Conservation (phyloP, 1,140 invertebrate genomes). For the Panagrolaimus sp. region DNA sequence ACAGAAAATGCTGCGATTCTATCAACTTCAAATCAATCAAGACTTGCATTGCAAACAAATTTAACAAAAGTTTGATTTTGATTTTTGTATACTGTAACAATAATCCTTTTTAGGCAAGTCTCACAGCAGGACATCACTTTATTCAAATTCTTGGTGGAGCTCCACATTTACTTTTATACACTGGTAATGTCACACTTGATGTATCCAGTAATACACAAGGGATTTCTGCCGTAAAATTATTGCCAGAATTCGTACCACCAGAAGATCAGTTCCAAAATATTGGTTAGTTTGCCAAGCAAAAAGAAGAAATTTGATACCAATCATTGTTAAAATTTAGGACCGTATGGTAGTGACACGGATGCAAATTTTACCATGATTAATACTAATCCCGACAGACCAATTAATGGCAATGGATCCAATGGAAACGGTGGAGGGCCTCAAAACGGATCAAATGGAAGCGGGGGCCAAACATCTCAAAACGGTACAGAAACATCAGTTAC, state of each 20-base stretch:
- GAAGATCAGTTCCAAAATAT: neutral
- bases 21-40: neutral
- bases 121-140: constrained; percentile 10
- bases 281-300: neutral
- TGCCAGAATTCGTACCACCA: neutral
- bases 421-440: neutral
- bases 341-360: neutral
- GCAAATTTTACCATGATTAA: neutral
- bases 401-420: neutral
- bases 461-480: too few relatives aligned
- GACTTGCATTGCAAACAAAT: constrained; percentile 10
- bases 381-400: neutral
- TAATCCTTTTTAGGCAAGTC: neutral
- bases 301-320: neutral
- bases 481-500: neutral
- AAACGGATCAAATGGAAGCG: too few relatives aligned
- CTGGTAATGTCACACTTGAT: constrained; percentile 6
- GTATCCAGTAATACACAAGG: neutral
- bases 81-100: neutral
- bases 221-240: neutral
- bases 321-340: constrained; percentile 1
- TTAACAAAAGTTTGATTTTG: neutral
- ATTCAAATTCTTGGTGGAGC: constrained; percentile 11
- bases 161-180: constrained; percentile 6
- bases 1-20: neutral